Base-by-base conservation (phyloP, 2,113 vertebrate species). In the Chrysochloris asiatica region DNA sequence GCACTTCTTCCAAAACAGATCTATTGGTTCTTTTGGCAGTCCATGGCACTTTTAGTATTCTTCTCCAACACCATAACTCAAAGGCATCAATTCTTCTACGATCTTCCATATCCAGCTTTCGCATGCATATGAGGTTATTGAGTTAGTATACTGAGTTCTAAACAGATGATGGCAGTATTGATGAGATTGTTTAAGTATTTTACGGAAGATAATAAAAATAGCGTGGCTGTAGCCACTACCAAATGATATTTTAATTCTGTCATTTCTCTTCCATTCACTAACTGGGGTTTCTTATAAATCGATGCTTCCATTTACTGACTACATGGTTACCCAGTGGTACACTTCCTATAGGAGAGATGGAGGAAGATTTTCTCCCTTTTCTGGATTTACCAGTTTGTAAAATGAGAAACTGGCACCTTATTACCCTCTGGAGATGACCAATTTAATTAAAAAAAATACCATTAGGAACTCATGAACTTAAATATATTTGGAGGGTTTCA, bases 221-320 rank as follows among this genome's bases (percentile, higher is more conserved):
- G 43, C 14, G 6, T 38, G 17, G 76, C 63, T 4, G 12, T 72
- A 3, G 0, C 84, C 9, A 4, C 73, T 30, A 38, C 45, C 67
- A 33, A 47, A 78, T 41, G 93, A 85, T n/a, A 45, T 8, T 41
- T 83, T 89, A 67, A 50, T 81, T n/a, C 65, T 38, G 14, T 81
- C 38, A 22, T 87, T 89, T 76, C 76, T 50, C 83, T 77, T 77
- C 59, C 86, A 73, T 85, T 54, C 89, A 59, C 59, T 77, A 78
- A 78, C 82, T 80, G 73, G 47, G 56, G 75, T 83, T 75, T 48
- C 76, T 78, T 28, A 61, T 77, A 45, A 78, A 30, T 54, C 93
- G 50, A 73, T 75, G 59, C 48, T 69, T 81, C 33, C 54, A 78
- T 84, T 54, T 45, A 54, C 72, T 71, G 14, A 16, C 36, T 72